phyloP scores from a whole-genome alignment of 2,797 vertebrate species.

The Catostomus latipinnis region DNA sequence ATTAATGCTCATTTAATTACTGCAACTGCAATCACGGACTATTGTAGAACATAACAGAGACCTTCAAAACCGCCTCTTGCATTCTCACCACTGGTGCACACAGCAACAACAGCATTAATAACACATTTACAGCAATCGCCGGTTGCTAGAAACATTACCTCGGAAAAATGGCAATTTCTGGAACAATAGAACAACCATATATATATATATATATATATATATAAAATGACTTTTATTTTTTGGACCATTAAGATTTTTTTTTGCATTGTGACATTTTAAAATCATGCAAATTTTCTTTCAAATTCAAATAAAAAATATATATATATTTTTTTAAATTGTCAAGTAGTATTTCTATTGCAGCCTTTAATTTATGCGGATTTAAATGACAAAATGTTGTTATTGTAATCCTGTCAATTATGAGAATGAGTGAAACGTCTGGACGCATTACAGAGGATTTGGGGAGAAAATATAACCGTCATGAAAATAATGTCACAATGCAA shows the following conservation, averaged over 20 bases:
- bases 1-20: slow-evolving; percentile 6
- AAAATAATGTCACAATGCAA: no score
- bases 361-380: neutral
- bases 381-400: neutral
- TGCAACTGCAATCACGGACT: neutral
- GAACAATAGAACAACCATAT: neutral
- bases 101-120: slow-evolving; percentile 23
- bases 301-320: no score
- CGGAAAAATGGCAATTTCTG: neutral
- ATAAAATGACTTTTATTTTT: no score
- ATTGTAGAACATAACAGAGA: neutral
- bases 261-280: no score
- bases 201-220: no score
- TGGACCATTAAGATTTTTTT: neutral
- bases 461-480: no score
- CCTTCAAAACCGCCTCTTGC: neutral
- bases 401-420: no score
- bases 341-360: neutral
- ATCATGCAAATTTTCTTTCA: no score
- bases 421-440: no score
- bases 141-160: neutral
- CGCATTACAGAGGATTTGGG: no score
- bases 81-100: slow-evolving; percentile 5
- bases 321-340: neutral
- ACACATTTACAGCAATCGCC: slow-evolving; percentile 11